Conservation (phyloP, 2,797 vertebrate genomes). For the Percopsis omiscomaycus region DNA sequence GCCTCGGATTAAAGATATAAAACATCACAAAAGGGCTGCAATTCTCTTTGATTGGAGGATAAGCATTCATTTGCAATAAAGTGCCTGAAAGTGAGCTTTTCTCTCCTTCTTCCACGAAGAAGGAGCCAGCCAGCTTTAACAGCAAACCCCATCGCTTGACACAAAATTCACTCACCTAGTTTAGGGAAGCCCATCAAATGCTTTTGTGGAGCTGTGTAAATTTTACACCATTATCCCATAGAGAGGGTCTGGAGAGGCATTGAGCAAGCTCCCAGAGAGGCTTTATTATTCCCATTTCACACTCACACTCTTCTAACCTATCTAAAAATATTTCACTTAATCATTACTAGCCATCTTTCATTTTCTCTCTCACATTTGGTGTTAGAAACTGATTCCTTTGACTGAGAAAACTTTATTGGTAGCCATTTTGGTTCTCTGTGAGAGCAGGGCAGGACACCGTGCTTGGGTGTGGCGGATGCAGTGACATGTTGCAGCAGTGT, state of each 20-base stretch:
- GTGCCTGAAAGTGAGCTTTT: conserved; percentile 51
- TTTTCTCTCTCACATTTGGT: neutral
- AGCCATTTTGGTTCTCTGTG: conserved; percentile 7
- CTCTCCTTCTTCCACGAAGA: conserved; percentile 42
- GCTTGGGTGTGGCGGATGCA: conserved; percentile 20
- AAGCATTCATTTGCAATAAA: conserved; percentile 68
- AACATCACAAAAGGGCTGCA: conserved; percentile 43
- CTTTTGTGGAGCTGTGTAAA: conserved; percentile 71
- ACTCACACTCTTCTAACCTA: conserved; percentile 42
- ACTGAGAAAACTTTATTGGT: neutral
- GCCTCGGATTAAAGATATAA: conserved; percentile 56
- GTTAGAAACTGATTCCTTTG: neutral
- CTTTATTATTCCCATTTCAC: conserved; percentile 44
- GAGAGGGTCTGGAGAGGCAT: conserved; percentile 67
- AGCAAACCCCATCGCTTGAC: conserved; percentile 41
- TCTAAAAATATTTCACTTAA: conserved; percentile 3
- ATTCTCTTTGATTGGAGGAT: conserved; percentile 60
- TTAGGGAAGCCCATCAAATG: conserved; percentile 66
- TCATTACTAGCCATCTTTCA: neutral
- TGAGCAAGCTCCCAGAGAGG: conserved; percentile 58
- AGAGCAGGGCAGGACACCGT: conserved; percentile 3
- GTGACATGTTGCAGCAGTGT: conserved; percentile 27
- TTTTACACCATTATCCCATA: conserved; percentile 68
- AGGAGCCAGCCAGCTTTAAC: conserved; percentile 16
- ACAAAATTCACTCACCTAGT: conserved; percentile 54